Base-by-base conservation (phyloP, 92 coral and sea anemone genomes). In the Porites evermanni region DNA sequence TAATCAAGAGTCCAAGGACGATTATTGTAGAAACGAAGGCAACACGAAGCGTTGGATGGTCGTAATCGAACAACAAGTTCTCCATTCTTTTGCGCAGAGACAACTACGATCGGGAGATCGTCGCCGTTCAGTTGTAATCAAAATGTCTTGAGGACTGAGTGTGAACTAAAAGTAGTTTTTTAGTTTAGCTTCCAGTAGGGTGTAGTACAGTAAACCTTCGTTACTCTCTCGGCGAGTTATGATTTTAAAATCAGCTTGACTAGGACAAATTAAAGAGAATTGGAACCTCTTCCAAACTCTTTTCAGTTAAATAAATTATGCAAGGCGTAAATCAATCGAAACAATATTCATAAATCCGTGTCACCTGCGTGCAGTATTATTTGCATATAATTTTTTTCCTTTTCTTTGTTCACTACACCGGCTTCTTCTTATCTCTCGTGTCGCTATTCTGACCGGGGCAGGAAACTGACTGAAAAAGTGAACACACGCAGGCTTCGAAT, bases 1-100 rank as follows among this genome's bases (percentile, higher is more conserved):
- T 67, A 23, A 92, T 85, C 85, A 92, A 61, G 11, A 92, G 74
- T 20, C 94, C 94, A 29, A 92, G 73, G 32, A 92, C 71, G 47
- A 92, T 74, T 4, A 92, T 78, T 8, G 94, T 92, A 18, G 94
- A 92, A 52, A 92, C 90, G 67, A 92, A 88, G 65, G 75, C 18
- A 53, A 92, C 84, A 6, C 94, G 94, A 10, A 92, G 90, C 11
- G 85, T 69, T 16, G 94, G 94, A 32, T 92, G 94, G 70, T 89
- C 90, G 21, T 92, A 91, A 60, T 88, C 94, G 53, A 83, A 83
- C 11, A 83, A 21, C 53, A 83, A 16, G 52, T 83, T 83, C 9
- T 74, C n/a, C 87, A 83, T 83, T 8, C 18, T 12, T 5, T 13
- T 12, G 13, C 66, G 19, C 59, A 11, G n/a, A 1, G 58, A 1